Evolutionary conservation across 1,140 invertebrate species (phyloP).

Genomic region (Lepidurus packardi): DNA sequence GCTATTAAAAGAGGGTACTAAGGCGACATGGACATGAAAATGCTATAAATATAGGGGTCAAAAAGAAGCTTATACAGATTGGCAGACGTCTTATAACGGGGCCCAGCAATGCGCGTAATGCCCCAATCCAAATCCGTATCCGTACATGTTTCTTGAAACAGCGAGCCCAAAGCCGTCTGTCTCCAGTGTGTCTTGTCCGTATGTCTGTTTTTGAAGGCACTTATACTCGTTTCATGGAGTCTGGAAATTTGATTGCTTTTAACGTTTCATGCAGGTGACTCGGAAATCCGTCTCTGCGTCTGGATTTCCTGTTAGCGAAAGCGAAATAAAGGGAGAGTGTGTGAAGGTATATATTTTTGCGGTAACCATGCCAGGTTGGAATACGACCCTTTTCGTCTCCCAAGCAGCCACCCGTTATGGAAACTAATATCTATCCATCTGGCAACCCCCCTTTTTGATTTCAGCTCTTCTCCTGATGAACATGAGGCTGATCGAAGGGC

Average conservation of each 20-base stretch:
- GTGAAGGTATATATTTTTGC: background rate
- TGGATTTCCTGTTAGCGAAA: background rate
- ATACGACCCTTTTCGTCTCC: conserved; percentile 12
- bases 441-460: background rate
- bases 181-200: background rate
- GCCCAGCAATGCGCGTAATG: conserved; percentile 18
- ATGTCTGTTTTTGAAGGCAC: background rate
- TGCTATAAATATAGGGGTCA: conserved; percentile 16
- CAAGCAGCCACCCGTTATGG: conserved; percentile 13
- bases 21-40: conserved; percentile 18
- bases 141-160: conserved; percentile 15
- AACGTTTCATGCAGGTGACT: background rate
- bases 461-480: background rate
- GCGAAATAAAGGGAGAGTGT: background rate
- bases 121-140: background rate
- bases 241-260: background rate
- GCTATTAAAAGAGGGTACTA: conserved; percentile 5
- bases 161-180: background rate
- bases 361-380: conserved; percentile 5
- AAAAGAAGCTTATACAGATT: conserved; percentile 20
- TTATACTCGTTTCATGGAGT: background rate
- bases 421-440: conserved; percentile 22
- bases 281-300: background rate
- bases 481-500: background rate
- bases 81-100: conserved; percentile 12